A percentile compares a stretch with the other conserved stretches of the same genome.
Evolutionary conservation across 2,113 vertebrate genomes (phyloP).

Genomic region (Nothobranchius kuhntae): DNA sequence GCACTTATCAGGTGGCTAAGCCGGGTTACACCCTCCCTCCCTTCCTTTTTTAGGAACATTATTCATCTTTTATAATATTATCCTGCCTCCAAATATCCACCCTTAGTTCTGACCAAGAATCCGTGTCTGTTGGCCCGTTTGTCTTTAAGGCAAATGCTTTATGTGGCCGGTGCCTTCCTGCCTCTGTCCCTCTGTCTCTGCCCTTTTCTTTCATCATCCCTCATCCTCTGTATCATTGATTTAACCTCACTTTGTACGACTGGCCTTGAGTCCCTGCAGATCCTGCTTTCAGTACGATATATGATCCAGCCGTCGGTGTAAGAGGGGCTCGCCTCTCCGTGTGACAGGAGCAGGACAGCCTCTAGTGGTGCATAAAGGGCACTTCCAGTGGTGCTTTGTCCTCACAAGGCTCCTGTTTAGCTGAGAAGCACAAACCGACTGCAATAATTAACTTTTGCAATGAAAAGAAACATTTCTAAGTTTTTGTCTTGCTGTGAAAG

Average conservation of each 20-base stretch:
- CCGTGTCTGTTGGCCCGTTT: conserved; percentile 19
- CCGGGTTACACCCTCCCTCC: conserved; percentile 15
- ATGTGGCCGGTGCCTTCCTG: conserved; percentile 33
- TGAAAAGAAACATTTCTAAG: too few relatives aligned
- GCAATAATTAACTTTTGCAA: too few relatives aligned
- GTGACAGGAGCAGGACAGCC: conserved; percentile 66
- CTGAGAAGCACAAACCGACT: background rate
- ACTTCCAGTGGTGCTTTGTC: conserved; percentile 36
- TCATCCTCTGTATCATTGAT: conserved; percentile 59
- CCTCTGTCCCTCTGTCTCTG: conserved; percentile 37
- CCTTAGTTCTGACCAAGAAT: conserved; percentile 53
- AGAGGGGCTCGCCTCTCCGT: conserved; percentile 7
- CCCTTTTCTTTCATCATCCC: conserved; percentile 41
- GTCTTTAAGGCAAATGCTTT: conserved; percentile 46
- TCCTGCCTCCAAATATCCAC: conserved; percentile 43
- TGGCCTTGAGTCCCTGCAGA: conserved; percentile 37
- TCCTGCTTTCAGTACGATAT: background rate
- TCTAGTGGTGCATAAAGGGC: conserved; percentile 57
- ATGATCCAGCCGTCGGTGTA: conserved; percentile 11
- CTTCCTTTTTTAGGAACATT: conserved; percentile 9
- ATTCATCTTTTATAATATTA: conserved; percentile 48
- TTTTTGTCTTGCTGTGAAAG: too few relatives aligned
- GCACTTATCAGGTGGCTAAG: background rate
- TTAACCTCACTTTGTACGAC: conserved; percentile 47
- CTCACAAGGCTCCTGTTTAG: background rate